Percentiles rank a stretch among this genome's conserved stretches.
phyloP scores from a whole-genome alignment of 2,113 vertebrate species.

The Pluvianellus socialis region DNA sequence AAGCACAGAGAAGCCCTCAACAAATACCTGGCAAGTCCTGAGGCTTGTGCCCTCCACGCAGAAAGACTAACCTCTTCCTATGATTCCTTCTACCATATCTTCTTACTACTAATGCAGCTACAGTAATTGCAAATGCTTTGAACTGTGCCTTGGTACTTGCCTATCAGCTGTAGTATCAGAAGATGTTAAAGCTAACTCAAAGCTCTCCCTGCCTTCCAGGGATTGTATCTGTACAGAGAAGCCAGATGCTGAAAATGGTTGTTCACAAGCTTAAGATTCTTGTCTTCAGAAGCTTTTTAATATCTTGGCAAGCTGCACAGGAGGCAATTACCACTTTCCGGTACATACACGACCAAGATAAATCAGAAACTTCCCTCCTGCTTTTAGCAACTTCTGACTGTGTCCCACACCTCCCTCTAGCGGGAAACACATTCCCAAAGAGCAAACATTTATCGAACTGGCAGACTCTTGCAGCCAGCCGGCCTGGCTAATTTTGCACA shows the following conservation, averaged over 20 bases:
- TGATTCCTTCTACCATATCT: not conserved
- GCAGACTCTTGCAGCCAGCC: not conserved
- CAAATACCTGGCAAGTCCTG: not conserved
- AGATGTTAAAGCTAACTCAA: not conserved
- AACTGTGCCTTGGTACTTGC: not conserved
- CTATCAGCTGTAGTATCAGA: not conserved
- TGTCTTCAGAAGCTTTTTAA: not conserved
- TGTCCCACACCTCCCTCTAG: constrained; percentile 40
- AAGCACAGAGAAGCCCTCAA: not conserved
- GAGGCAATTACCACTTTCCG: not conserved
- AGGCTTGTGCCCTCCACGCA: not conserved
- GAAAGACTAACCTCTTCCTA: not conserved
- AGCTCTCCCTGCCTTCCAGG: not conserved
- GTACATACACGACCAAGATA: not conserved
- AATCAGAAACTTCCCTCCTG: not conserved
- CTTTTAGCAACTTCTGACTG: not conserved
- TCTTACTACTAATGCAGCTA: not conserved
- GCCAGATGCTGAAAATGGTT: not conserved
- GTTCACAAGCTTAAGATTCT: not conserved
- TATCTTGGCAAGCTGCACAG: not conserved
- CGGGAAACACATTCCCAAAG: not conserved
- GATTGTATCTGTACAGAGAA: not conserved
- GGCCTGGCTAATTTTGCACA: not conserved
- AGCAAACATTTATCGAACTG: not conserved
- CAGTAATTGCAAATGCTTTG: not conserved